Evolutionary conservation across 2,888 invertebrate species (phyloP), one percentile per base, ranked within the genome.

Genomic region (Scrobipalpa atriplicella): DNA sequence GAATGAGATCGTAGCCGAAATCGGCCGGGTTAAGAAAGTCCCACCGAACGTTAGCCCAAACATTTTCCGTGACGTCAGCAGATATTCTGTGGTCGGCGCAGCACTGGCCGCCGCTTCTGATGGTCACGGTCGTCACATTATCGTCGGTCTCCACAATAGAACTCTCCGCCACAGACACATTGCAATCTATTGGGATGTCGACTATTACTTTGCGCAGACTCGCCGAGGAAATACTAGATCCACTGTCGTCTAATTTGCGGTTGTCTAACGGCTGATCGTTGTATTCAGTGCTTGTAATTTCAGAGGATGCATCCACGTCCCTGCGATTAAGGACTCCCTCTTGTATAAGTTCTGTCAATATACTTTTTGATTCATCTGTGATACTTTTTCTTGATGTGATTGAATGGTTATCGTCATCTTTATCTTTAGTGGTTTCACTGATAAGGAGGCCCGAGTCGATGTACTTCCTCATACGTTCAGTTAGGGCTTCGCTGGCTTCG

Each of bases 1-100:
- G 86, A 11, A 93, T 78, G 78, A 87, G 89, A 76, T 93, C 92
- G 69, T 93, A 93, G 16, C 91, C 92, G 69, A 87, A 92, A 75
- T 92, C 93, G 51, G 84, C 77, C 8, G 93, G 91, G 69, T 92
- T 92, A 2, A 93, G 79, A 69, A 93, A 93, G 72, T 93, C 86
- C 93, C 93, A 93, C 65, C 80, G 81, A 8, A 93, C 90, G 71
- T 90, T 92, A 51, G 92, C 89, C 92, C 92, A 93, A 29, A 93
- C 90, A 69, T 92, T 93, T 62, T 92, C 91, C 19, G 84, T 85
- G 52, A 83, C 82, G 73, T 92, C 90, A 52, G 91, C 90, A 7
- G 92, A 92, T 80, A 92, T 91, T 74, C 92, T 86, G 72, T 93
- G 92, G 71, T 93, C 92, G 13, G 79, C 80, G 70, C 92, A 93